These are phyloP conservation scores for Nylanderia fulva DNA, from an alignment of 1,140 invertebrate species.

Conservation along the genomic window DNA sequence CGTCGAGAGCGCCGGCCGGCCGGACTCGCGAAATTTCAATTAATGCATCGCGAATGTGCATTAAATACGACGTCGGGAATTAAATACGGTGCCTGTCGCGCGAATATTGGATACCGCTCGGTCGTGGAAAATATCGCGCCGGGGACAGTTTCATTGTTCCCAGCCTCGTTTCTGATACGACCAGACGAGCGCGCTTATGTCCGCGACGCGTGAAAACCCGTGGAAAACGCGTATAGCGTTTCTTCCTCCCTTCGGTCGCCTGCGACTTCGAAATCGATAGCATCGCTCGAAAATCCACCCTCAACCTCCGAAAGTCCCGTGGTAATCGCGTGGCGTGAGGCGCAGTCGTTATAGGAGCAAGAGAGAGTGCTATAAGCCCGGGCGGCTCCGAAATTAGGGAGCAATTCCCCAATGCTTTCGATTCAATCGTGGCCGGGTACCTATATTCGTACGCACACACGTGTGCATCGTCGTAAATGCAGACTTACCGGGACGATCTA, in stretches of 20 bases:
- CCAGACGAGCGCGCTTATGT: not conserved
- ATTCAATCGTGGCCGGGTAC: slow-evolving; percentile 54
- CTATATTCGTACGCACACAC: slow-evolving; percentile 24
- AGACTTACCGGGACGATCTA: not conserved
- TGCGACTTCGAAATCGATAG: slow-evolving; percentile 76
- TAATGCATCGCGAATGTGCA: slow-evolving; percentile 32
- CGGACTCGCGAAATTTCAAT: slow-evolving; percentile 53
- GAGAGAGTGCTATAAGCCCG: slow-evolving; percentile 64
- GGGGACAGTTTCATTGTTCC: slow-evolving; percentile 23
- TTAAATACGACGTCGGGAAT: slow-evolving; percentile 53
- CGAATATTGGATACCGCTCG: slow-evolving; percentile 31
- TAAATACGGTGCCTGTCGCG: slow-evolving; percentile 48
- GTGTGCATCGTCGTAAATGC: slow-evolving; percentile 51
- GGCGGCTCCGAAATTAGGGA: slow-evolving; percentile 79
- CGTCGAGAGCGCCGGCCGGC: slow-evolving; percentile 14
- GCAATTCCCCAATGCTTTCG: slow-evolving; percentile 77
- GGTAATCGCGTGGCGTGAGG: slow-evolving; percentile 78
- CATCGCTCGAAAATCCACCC: slow-evolving; percentile 9
- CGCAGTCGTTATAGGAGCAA: slow-evolving; percentile 74
- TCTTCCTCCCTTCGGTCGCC: too few relatives aligned
- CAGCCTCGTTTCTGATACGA: not conserved
- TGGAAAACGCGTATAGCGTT: slow-evolving; percentile 12
- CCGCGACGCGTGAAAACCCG: slow-evolving; percentile 30
- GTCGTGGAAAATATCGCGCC: slow-evolving; percentile 44
- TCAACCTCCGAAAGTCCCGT: slow-evolving; percentile 73